Evolutionary conservation across 2,888 invertebrate genomes (phyloP), one percentile per base, ranked within the genome.

Genomic region (Ennomos erosarius): DNA sequence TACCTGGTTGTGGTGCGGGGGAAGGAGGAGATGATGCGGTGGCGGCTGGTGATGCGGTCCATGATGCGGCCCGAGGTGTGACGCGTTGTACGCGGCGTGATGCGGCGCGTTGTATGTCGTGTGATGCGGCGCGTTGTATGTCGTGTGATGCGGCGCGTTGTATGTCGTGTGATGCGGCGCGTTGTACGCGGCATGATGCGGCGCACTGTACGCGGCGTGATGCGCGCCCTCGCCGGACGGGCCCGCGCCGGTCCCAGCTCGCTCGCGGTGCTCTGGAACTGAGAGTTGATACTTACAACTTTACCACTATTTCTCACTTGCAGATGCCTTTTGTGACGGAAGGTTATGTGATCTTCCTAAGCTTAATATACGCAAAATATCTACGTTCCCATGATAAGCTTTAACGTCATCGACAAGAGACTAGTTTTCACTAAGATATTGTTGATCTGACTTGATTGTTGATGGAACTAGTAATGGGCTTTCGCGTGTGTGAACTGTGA

Each of bases 201-300:
- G 51, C 74, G 75, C 2, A 71, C 72, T 16, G 35, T 54, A 35
- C 8, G 43, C 37, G 10, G 39, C 44, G 47, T 59, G 62, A 36
- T 62, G 52, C 8, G 44, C 44, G 36, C 26, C 51, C 44, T 87
- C 88, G 5, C 74, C 81, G 0, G 90, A 89, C 0, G 88, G 80
- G 0, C 89, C 88, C 0, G 87, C 86, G 36, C 83, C 77, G 36
- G 79, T 81, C 0, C 87, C 87, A 12, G 84, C 84, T 54, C 82
- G 76, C 13, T 59, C 62, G 44, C 85, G 81, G 67, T 85, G 50
- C 43, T 87, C 87, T 86, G 83, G 0, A 73, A 78, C 59, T 26
- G 26, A 3, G 26, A 11, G 39, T 4, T 26, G 6, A 26, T 6
- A 26, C 26, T 26, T 26, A 3, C 26, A 26, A 26, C 26, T 26